Conservation (phyloP, 2,113 vertebrate genomes). For the Cepphus grylle region DNA sequence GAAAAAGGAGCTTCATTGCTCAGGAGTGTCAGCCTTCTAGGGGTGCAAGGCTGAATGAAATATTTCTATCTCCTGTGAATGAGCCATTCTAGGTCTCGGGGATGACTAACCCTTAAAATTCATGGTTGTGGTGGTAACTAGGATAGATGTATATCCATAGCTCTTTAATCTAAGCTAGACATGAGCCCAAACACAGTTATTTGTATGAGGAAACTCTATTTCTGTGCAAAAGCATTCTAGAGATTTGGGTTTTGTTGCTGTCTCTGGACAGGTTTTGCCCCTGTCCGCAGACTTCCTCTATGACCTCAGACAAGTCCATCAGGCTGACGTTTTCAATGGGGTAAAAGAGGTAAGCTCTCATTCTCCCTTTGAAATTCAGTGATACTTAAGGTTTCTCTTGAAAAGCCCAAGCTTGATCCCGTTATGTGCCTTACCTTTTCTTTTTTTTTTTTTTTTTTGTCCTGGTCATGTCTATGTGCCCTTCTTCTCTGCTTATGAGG, state of each 20-base stretch:
- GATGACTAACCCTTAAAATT: conserved; percentile 36
- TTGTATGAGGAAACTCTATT: background rate
- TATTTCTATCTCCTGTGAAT: background rate
- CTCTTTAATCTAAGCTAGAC: conserved; percentile 28
- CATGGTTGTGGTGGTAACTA: conserved; percentile 30
- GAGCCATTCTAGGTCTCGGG: background rate
- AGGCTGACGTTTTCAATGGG: background rate
- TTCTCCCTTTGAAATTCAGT: background rate
- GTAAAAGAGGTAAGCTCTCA: background rate
- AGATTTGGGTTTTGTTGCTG: background rate
- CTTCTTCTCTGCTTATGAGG: background rate
- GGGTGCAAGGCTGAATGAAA: background rate
- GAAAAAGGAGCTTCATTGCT: conserved; percentile 1
- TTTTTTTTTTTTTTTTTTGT: background rate
- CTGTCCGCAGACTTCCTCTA: rapidly evolving
- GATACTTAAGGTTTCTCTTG: background rate
- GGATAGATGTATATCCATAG: conserved; percentile 3
- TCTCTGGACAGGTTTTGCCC: background rate
- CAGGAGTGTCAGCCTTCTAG: background rate
- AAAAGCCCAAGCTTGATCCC: background rate
- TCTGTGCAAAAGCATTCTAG: background rate
- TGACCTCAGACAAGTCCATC: background rate
- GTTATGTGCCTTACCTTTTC: background rate
- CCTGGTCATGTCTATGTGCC: background rate
- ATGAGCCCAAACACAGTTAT: background rate